These are phyloP conservation scores for Psilopsiagon aurifrons DNA, from an alignment of 2,113 vertebrate species.

Conservation along the genomic window DNA sequence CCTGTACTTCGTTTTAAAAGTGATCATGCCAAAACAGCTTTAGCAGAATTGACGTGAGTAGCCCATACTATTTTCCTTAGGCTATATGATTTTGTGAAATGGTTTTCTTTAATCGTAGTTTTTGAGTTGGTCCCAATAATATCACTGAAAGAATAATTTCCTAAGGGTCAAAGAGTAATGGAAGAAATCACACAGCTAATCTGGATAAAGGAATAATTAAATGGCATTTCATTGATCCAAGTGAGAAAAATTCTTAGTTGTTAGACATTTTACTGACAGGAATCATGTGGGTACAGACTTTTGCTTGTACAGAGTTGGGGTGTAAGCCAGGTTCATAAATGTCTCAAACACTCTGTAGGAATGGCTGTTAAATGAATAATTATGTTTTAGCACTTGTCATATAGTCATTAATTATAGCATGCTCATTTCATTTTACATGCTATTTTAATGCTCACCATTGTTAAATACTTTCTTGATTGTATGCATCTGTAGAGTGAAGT, in stretches of 20 bases:
- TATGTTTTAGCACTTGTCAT: slow-evolving; percentile 5
- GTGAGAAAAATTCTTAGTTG: neutral
- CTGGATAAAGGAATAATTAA: neutral
- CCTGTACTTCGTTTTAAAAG: neutral
- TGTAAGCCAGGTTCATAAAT: neutral
- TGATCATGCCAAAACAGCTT: neutral
- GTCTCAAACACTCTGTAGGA: neutral
- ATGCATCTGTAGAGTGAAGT: neutral
- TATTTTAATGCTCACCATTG: neutral
- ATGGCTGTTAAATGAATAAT: neutral
- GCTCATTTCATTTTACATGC: neutral
- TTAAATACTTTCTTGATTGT: neutral
- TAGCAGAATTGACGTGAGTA: neutral
- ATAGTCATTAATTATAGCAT: neutral
- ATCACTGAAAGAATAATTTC: neutral
- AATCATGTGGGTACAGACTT: neutral
- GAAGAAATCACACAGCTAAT: neutral
- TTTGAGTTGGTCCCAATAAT: neutral
- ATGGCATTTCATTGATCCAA: neutral
- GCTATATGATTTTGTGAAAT: neutral
- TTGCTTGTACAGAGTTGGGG: neutral
- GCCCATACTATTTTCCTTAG: neutral
- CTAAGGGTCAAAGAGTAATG: neutral
- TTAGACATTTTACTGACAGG: neutral
- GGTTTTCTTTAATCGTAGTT: neutral